phyloP scores from a whole-genome alignment of 1,140 invertebrate genomes.

The Musca vetustissima region DNA sequence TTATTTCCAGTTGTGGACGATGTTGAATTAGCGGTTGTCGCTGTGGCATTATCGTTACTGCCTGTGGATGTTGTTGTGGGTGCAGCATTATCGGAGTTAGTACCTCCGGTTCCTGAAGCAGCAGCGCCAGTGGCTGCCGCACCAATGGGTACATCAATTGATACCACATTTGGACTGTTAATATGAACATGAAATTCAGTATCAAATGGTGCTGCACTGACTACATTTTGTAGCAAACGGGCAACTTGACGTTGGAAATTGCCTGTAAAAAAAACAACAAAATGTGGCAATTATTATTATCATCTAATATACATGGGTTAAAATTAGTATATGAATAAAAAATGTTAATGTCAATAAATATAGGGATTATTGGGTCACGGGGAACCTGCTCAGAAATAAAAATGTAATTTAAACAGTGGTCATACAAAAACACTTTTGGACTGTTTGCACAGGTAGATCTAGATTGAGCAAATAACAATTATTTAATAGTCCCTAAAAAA shows the following conservation, averaged over 20 bases:
- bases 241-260: constrained; percentile 49
- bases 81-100: constrained; percentile 24
- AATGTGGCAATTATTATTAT: no score
- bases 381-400: no score
- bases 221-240: constrained; percentile 64
- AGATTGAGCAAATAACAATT: no score
- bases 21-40: constrained; percentile 27
- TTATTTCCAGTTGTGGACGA: constrained; percentile 24
- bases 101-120: constrained; percentile 20
- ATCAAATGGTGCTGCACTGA: constrained; percentile 42
- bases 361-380: no score
- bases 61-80: constrained; percentile 28
- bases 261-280: constrained; percentile 29
- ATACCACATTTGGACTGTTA: constrained; percentile 46
- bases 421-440: no score
- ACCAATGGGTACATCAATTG: constrained; percentile 52
- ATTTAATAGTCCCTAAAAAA: no score
- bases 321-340: no score
- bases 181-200: constrained; percentile 47
- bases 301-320: no score
- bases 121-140: constrained; percentile 32
- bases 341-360: no score
- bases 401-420: no score
- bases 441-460: no score
- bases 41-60: constrained; percentile 27